Conservation (phyloP, 2,797 vertebrate species). For the Vultur gryphus region DNA sequence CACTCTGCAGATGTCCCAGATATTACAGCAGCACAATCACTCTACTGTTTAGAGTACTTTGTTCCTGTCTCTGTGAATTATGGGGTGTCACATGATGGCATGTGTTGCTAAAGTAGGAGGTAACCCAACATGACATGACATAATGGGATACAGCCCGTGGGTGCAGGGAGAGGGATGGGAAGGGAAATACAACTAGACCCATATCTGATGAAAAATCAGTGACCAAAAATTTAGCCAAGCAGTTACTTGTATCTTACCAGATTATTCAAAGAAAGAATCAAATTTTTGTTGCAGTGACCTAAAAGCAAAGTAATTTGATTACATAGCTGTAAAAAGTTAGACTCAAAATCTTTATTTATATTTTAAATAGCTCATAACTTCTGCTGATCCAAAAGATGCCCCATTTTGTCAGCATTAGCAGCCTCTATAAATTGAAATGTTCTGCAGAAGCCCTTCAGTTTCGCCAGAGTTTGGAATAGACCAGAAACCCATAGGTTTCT, state of each 20-base stretch:
- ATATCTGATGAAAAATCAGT: neutral
- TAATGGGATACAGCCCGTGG: neutral
- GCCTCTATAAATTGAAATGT: neutral
- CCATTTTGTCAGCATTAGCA: neutral
- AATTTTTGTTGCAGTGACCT: neutral
- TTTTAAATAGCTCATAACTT: neutral
- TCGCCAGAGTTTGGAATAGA: neutral
- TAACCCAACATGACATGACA: neutral
- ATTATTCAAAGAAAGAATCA: neutral
- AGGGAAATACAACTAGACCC: neutral
- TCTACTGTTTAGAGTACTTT: conserved; percentile 43
- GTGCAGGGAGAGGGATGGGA: neutral
- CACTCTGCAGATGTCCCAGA: conserved; percentile 24
- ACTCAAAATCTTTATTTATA: neutral
- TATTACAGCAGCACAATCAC: conserved; percentile 36
- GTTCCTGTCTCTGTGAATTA: conserved; percentile 44
- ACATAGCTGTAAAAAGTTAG: neutral
- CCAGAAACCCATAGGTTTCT: neutral
- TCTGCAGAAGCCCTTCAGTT: neutral
- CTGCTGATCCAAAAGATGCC: neutral
- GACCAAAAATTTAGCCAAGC: neutral
- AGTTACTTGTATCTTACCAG: neutral
- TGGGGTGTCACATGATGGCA: conserved; percentile 5
- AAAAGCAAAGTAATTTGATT: neutral
- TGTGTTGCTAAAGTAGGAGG: neutral